Evolutionary conservation across 1,140 invertebrate genomes (phyloP), one percentile per base, ranked within the genome.

Genomic region (Solenopsis invicta): DNA sequence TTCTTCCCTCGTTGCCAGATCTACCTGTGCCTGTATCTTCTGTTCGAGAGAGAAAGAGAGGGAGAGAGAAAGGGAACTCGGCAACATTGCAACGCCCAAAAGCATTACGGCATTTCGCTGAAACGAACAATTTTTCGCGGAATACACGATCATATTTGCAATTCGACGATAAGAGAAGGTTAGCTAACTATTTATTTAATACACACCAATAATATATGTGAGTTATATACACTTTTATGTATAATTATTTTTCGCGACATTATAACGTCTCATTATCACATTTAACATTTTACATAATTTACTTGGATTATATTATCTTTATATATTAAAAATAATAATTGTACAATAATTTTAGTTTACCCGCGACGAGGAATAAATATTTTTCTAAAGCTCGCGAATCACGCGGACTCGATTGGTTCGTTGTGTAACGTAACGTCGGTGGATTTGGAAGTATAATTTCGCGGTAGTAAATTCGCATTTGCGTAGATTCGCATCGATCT

Each of bases 401-500:
- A 18, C 41, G 48, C 13, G 48, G 6, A 72, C 59, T 72, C 13
- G 21, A 16, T 41, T 45, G 64, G 8, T 45, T 29, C n/a, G 37
- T 81, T 59, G 76, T 21, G 16, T 71, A 59, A 56, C n/a, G 9
- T 56, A 52, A 71, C 69, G 72, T 74, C 41, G 6, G 80, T 45
- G 16, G 52, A 74, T 72, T 82, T 82, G 52, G 24, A 34, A 74
- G 41, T 61, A 41, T 48, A 74, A 84, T 74, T 84, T 50, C 37
- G 4, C 37, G 37, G 48, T 37, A 75, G 54, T 45, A 75, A 75
- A 75, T 71, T 29, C 12, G 24, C 78, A 72, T 82, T 74, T 84
- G 80, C 80, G 69, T 74, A 61, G 69, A 84, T 56, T 74, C 69
- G 54, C 69, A 84, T 84, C 80, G 69, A 84, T 75, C 54, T 34